Evolutionary conservation across 2,113 vertebrate genomes (phyloP), one percentile per base, ranked within the genome.

Genomic region (Rutilus rutilus): DNA sequence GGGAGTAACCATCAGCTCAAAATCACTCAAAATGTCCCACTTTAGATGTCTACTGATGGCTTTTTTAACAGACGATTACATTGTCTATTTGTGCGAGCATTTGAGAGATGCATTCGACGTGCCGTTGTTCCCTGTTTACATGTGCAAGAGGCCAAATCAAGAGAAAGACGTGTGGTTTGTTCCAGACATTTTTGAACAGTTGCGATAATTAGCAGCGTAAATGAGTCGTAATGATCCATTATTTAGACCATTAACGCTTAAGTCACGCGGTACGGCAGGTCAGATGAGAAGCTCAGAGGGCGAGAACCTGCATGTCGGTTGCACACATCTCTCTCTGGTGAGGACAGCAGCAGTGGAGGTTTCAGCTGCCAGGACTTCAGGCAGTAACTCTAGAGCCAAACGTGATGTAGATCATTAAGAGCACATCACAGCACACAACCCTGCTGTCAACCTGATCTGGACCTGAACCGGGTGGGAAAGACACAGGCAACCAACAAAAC

Each of bases 21-120:
- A 87, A 86, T 39, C 86, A 78, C 60, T 60, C 65, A 85, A 82
- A 87, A 86, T 39, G 59, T 76, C 19, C 50, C 50, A 27, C 69
- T 77, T 64, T 23, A 81, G 52, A 67, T 42, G 86, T 89, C 90
- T 87, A 52, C n/a, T 69, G 82, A 88, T 85, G 67, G 86, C 77
- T 85, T 91, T 91, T 92, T 91, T 85, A 75, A 91, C 86, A 89
- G 89, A 90, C 79, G 5, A 91, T 92, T 92, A 77, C 65, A 1
- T 80, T 77, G 62, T 84, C 62, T 82, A 67, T 74, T 47, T 87
- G 50, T 27, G 45, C n/a, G 45, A 54, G 50, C 52, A 39, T 64
- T 64, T 19, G 71, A 67, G 27, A 64, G 33, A 45, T 73, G 77
- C 47, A 59, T 76, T 60, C 62, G 27, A 17, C n/a, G 21, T 73